Base-by-base conservation (phyloP, 30 jellyfish, hydroid and myxozoan species). In the Aurelia coerulea region DNA sequence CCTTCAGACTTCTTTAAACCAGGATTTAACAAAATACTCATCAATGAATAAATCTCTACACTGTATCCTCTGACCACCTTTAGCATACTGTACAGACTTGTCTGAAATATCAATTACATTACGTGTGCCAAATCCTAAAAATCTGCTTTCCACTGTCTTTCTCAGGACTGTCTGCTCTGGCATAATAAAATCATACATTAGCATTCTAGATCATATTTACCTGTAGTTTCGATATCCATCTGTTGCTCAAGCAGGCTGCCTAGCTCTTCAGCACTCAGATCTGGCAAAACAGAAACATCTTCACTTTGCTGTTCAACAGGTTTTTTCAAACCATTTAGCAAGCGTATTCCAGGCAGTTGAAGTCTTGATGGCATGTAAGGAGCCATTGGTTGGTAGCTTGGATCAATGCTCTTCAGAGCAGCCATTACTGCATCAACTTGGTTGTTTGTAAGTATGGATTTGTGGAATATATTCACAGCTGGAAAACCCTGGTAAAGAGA, bases 401-500 rank as follows among this genome's bases (percentile, higher is more conserved):
- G 83, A 74, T 85, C 83, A 74, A 85, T 34, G 74, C 88, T 85
- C 58, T 66, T 76, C 78, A 85, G 56, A 11, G 94, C 94, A 29
- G 88, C 56, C 77, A 63, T 19, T 32, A 85, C 51, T 6, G 94
- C 88, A 74, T 54, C 81, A 14, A 52, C 88, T 32, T 85, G 94
- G 62, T 63, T 54, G 8, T 51, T 53, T 5, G 94, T 85, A 31
- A 85, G 78, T 4, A 63, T 32, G 17, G 84, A 72, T 39, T 85
- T 70, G 65, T 85, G 83, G 56, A 85, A 85, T 10, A 85, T 51
- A 50, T 85, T 75, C 78, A 52, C 84, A 15, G 70, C 67, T 33
- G 69, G 54, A 51, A 73, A 37, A 18, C 94, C 94, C 94, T 85
- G 83, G 59, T 46, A 4, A 4, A 5, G 14, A 46, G 12, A 46